phyloP scores from a whole-genome alignment of 2,888 invertebrate genomes.

The Drosophila rubida region DNA sequence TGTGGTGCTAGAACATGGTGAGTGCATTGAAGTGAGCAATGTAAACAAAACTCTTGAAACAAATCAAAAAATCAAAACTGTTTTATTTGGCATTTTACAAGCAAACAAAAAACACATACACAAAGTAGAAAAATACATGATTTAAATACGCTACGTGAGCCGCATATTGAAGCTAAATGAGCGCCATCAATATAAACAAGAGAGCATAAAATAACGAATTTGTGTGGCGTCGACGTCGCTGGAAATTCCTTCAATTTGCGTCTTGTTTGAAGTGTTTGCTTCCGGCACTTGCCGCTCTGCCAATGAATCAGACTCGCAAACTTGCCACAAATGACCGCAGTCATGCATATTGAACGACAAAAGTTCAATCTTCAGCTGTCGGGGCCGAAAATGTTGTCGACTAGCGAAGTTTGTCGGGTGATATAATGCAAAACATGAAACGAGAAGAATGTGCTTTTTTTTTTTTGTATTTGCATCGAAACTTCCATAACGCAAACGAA shows the following conservation, averaged over 20 bases:
- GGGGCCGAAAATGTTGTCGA: not conserved
- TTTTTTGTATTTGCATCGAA: no score
- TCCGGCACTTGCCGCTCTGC: slow-evolving; percentile 42
- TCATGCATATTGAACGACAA: not conserved
- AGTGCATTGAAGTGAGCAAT: slow-evolving; percentile 47
- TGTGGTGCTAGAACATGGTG: slow-evolving; percentile 48
- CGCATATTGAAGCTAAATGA: slow-evolving; percentile 44
- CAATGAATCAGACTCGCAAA: slow-evolving; percentile 34
- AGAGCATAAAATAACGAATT: slow-evolving; percentile 16
- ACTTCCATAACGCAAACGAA: no score
- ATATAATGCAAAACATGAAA: no score
- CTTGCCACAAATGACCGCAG: not conserved
- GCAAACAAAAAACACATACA: slow-evolving; percentile 36
- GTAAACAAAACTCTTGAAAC: slow-evolving; percentile 43
- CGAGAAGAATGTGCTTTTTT: no score
- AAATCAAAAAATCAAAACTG: slow-evolving; percentile 10
- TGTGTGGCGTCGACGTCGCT: slow-evolving; percentile 27
- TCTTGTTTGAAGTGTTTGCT: slow-evolving; percentile 49
- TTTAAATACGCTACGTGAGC: slow-evolving; percentile 57
- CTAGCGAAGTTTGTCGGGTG: no score
- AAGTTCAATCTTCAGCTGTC: not conserved
- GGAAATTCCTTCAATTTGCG: slow-evolving; percentile 49
- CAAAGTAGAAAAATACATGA: slow-evolving; percentile 61
- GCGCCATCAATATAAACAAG: slow-evolving; percentile 17
- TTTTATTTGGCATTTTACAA: slow-evolving; percentile 37